phyloP scores from a whole-genome alignment of 2,797 vertebrate species.

The Leucoraja ocellata region DNA sequence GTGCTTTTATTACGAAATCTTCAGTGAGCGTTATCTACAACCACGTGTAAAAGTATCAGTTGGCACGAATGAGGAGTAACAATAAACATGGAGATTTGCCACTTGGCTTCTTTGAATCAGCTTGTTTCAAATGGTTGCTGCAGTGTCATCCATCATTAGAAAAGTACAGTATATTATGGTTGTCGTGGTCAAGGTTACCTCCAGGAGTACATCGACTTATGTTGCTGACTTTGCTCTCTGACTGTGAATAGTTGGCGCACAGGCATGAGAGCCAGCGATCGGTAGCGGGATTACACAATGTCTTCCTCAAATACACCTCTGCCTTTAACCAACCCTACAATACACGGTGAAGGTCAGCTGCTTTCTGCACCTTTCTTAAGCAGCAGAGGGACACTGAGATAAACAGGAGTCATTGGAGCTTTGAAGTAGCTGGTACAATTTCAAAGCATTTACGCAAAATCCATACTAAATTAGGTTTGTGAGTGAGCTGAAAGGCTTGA shows the following conservation, averaged over 20 bases:
- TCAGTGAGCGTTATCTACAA: background rate
- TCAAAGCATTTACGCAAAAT: background rate
- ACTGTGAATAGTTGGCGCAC: background rate
- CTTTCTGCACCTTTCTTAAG: background rate
- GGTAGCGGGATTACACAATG: background rate
- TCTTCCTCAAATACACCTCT: background rate
- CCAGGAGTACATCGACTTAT: background rate
- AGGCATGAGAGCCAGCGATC: background rate
- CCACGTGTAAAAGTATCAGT: background rate
- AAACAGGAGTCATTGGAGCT: background rate
- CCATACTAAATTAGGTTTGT: background rate
- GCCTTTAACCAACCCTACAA: background rate
- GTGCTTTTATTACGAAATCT: background rate
- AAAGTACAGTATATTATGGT: too few relatives aligned
- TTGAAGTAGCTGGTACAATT: slow-evolving; percentile 1
- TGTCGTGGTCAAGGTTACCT: background rate
- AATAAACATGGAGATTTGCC: background rate
- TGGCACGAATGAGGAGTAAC: background rate
- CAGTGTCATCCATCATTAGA: background rate
- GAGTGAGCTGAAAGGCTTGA: background rate
- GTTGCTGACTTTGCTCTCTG: background rate
- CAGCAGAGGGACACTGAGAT: background rate
- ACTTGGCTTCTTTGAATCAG: background rate
- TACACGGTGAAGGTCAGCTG: background rate
- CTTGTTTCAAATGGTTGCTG: background rate